Evolutionary conservation across 2,888 invertebrate genomes (phyloP).

Genomic region (Drosophila putrida): DNA sequence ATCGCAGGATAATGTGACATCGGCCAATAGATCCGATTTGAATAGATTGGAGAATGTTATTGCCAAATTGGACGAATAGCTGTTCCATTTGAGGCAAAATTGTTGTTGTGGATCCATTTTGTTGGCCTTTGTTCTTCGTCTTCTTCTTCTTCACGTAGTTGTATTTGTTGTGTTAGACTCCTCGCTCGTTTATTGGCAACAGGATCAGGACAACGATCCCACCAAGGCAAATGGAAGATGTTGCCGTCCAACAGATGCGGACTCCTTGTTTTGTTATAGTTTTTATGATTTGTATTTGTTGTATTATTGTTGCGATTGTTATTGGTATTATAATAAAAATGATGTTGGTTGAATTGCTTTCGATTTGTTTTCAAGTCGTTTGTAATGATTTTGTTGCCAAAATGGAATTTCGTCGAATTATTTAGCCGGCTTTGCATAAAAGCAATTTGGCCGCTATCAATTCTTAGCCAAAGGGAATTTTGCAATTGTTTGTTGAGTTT

Average conservation of each 20-base stretch:
- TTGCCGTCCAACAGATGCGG: conserved; percentile 24
- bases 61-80: conserved; percentile 96
- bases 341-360: conserved; percentile 18
- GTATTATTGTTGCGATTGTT: conserved; percentile 11
- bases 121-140: conserved; percentile 30
- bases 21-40: conserved; percentile 96
- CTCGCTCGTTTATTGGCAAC: conserved; percentile 17
- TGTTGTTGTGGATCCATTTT: conserved; percentile 97
- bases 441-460: conserved; percentile 58
- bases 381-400: conserved; percentile 68
- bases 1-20: conserved; percentile 97
- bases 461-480: conserved; percentile 85
- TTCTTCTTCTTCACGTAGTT: conserved; percentile 1
- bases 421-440: conserved; percentile 67
- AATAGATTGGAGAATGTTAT: conserved; percentile 96
- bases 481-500: conserved; percentile 82
- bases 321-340: conserved; percentile 9
- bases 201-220: conserved; percentile 35
- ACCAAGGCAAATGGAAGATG: conserved; percentile 51
- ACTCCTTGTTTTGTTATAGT: conserved; percentile 14
- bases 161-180: conserved; percentile 15
- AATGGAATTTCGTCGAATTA: conserved; percentile 77
- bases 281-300: not conserved
- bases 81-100: conserved; percentile 98
- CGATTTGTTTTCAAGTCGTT: conserved; percentile 34